Evolutionary conservation across 2,113 vertebrate species (phyloP).

Genomic region (Ageneiosus marmoratus): DNA sequence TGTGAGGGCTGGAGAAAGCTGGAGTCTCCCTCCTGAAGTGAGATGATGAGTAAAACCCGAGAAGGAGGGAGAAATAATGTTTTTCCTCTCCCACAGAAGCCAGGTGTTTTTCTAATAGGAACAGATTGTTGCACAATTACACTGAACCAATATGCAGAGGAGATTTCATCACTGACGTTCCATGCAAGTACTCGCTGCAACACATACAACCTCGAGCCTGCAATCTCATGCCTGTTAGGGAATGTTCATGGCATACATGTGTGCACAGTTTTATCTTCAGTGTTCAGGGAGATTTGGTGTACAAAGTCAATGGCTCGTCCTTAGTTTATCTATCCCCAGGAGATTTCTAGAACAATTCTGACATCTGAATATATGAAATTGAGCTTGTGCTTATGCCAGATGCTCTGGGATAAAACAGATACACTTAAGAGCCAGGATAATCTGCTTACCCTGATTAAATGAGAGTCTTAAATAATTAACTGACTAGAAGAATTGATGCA

Average conservation of each 20-base stretch:
- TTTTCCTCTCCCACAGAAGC: slow-evolving; percentile 5
- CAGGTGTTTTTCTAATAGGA: slow-evolving; percentile 32
- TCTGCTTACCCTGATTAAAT: slow-evolving; percentile 14
- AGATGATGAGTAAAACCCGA: not conserved
- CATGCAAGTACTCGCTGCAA: not conserved
- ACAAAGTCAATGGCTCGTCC: not conserved
- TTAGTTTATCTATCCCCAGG: not conserved
- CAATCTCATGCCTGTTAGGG: not conserved
- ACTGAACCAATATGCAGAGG: slow-evolving; percentile 24
- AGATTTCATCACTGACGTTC: slow-evolving; percentile 22
- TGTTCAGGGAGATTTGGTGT: not conserved
- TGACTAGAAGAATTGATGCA: slow-evolving; percentile 1
- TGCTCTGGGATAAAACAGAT: not conserved
- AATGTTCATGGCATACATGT: slow-evolving; percentile 3
- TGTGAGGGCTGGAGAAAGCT: not conserved
- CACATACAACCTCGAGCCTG: not conserved
- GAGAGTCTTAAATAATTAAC: not conserved
- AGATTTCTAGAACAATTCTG: slow-evolving; percentile 16
- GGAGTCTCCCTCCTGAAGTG: not conserved
- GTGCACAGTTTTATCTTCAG: not conserved
- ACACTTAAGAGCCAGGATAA: not conserved
- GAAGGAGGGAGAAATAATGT: slow-evolving; percentile 1
- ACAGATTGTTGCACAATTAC: slow-evolving; percentile 26
- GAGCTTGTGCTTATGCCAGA: not conserved
- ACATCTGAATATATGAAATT: not conserved